Evolutionary conservation across 2,797 vertebrate species (phyloP).

Genomic region (Takifugu ocellatus): DNA sequence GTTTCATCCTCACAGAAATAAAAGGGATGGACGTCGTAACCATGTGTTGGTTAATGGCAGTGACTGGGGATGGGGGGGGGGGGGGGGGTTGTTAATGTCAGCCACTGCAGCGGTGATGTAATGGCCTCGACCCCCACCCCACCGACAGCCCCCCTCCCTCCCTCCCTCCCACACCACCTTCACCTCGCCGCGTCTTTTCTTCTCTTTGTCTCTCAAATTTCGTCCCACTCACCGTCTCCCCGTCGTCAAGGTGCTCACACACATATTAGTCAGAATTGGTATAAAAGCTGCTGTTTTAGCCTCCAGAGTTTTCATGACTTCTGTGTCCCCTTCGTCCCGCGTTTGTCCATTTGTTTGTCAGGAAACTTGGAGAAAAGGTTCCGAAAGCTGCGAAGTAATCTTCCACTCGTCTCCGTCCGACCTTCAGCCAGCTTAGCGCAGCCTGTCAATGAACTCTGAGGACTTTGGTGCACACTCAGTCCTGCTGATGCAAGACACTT

Average conservation of each 20-base stretch:
- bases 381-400: too few species aligned
- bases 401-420: too few species aligned
- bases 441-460: too few species aligned
- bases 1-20: too few species aligned
- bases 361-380: too few species aligned
- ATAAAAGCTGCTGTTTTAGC: too few species aligned
- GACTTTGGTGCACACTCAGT: too few species aligned
- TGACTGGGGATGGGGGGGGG: conserved; percentile 7
- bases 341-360: too few species aligned
- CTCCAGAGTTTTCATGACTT: too few species aligned
- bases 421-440: too few species aligned
- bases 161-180: conserved; percentile 13
- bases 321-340: too few species aligned
- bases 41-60: conserved; percentile 2
- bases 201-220: conserved; percentile 17
- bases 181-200: conserved; percentile 20
- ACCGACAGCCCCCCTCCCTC: conserved; percentile 28
- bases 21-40: background rate
- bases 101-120: conserved; percentile 67
- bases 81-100: conserved; percentile 20
- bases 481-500: too few species aligned
- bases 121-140: conserved; percentile 48
- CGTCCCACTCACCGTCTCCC: conserved; percentile 5
- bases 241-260: conserved; percentile 9
- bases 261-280: background rate